Conservation (phyloP, 2,113 vertebrate species). For the Oreotrochilus melanogaster region DNA sequence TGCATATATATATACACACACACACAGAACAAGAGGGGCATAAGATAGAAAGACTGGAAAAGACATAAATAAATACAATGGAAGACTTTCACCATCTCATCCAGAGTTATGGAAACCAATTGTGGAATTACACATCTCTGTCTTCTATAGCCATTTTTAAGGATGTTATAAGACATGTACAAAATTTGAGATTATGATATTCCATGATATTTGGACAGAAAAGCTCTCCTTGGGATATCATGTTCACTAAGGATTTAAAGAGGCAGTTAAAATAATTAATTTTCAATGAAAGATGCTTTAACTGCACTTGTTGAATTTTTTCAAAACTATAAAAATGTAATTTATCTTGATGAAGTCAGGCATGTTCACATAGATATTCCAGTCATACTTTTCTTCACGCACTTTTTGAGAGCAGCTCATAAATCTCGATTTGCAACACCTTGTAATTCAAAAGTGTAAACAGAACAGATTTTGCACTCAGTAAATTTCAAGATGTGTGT, state of each 20-base stretch:
- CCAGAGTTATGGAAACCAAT: background rate
- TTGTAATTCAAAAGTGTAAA: background rate
- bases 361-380: background rate
- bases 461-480: background rate
- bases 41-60: background rate
- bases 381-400: background rate
- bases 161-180: background rate
- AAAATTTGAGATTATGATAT: background rate
- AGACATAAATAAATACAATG: background rate
- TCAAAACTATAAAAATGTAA: background rate
- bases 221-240: background rate
- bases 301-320: background rate
- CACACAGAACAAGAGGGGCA: rapidly evolving
- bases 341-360: background rate
- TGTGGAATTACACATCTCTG: background rate
- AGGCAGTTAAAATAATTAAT: background rate
- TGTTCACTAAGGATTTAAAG: background rate
- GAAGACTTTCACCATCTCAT: background rate
- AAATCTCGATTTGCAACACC: background rate
- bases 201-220: background rate
- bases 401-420: background rate
- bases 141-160: background rate
- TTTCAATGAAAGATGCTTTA: background rate
- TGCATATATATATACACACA: background rate
- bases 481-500: background rate